Percentiles rank a stretch among this genome's conserved stretches.
These are phyloP conservation scores for Sylvietta virens DNA, from an alignment of 2,113 vertebrate species.

Conservation along the genomic window DNA sequence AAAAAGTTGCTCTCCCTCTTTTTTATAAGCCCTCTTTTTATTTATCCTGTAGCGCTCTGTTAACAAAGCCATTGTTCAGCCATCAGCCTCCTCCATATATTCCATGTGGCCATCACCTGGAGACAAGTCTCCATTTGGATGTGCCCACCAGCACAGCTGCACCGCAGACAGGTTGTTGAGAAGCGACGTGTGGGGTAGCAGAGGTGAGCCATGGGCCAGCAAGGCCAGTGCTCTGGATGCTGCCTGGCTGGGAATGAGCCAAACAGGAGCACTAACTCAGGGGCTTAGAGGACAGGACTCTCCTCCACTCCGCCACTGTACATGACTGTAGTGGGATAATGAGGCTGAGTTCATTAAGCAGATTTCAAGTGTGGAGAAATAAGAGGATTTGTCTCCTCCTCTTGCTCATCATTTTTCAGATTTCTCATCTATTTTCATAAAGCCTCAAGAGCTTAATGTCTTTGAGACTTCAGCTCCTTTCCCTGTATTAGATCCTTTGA, in stretches of 20 bases:
- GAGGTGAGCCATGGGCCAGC: background rate
- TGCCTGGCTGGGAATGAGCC: background rate
- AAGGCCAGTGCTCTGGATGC: background rate
- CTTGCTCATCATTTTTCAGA: background rate
- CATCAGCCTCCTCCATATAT: background rate
- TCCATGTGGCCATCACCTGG: background rate
- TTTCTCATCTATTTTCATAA: background rate
- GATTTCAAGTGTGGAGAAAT: background rate
- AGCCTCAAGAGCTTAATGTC: background rate
- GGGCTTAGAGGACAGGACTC: background rate
- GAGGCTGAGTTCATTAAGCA: background rate
- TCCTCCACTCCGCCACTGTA: background rate
- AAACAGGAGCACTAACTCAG: background rate
- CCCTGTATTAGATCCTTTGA: background rate
- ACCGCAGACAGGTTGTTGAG: background rate
- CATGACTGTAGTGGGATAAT: background rate
- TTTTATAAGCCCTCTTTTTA: background rate
- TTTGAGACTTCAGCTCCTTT: background rate
- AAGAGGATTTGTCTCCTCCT: background rate
- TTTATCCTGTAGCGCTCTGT: background rate
- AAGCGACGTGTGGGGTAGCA: rapidly evolving
- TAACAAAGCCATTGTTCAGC: background rate
- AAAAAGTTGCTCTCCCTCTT: background rate
- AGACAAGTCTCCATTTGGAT: rapidly evolving
- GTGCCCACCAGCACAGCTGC: background rate